Percentiles rank a stretch among this genome's conserved stretches.
Conservation (phyloP, 92 coral and sea anemone genomes). For the Heliopora coerulea region DNA sequence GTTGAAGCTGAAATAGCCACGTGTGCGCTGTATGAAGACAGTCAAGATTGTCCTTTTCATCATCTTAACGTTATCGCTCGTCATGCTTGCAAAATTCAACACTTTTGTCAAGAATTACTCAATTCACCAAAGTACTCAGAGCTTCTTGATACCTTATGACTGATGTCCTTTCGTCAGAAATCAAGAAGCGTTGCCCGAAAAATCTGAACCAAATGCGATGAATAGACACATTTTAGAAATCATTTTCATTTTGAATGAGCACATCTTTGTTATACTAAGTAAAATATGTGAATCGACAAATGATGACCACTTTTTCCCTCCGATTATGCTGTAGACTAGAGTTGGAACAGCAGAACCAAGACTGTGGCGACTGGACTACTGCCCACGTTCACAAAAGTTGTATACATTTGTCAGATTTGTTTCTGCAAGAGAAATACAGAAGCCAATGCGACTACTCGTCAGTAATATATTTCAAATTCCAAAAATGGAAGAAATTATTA, state of each 20-base stretch:
- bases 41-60: conserved; percentile 63
- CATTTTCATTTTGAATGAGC: conserved; percentile 52
- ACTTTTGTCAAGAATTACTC: too few relatives aligned
- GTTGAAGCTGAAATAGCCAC: conserved; percentile 62
- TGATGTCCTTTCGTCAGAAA: conserved; percentile 55
- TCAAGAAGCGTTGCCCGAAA: conserved; percentile 48
- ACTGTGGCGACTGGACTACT: conserved; percentile 74
- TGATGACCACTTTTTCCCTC: conserved; percentile 53
- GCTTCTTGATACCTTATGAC: conserved; percentile 57
- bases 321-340: conserved; percentile 56
- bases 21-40: conserved; percentile 55
- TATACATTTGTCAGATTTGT: conserved; percentile 64
- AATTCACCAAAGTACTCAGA: conserved; percentile 76
- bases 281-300: conserved; percentile 54
- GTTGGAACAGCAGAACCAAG: conserved; percentile 65
- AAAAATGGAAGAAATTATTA: conserved; percentile 46
- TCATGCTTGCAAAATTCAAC: conserved; percentile 57
- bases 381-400: conserved; percentile 62
- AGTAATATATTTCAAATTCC: conserved; percentile 58
- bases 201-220: conserved; percentile 57
- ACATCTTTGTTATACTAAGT: conserved; percentile 43
- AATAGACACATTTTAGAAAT: conserved; percentile 55
- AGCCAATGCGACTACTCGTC: conserved; percentile 67
- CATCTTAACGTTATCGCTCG: conserved; percentile 62
- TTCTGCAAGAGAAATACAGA: conserved; percentile 66